Evolutionary conservation across 2,797 vertebrate genomes (phyloP), one percentile per base, ranked within the genome.

Genomic region (Pitangus sulphuratus): DNA sequence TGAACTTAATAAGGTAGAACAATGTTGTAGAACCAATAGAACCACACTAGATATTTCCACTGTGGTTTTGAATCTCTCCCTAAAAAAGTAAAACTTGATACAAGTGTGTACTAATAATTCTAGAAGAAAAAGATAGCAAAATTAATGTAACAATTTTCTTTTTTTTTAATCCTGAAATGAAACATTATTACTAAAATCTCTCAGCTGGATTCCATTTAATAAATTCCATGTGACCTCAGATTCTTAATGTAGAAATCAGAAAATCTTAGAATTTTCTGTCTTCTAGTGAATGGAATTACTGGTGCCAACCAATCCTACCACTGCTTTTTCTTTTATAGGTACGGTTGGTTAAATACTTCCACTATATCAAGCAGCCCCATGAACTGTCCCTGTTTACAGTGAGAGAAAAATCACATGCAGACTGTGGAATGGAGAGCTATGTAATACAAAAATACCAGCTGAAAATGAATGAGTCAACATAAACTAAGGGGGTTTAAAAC

Each of bases 1-100:
- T 94, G 56, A 48, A 50, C 17, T n/a, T 77, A 84, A 94, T 61
- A 82, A 68, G 37, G 51, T 31, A 42, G 60, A 85, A 93, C 71
- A 18, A 25, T 28, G 15, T 22, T 89, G 66, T 50, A 74, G 44
- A 45, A 84, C 12, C 70, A 24, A 80, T 71, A 92, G 11, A 92
- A n/a, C 8, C 39, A 91, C 5, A 16, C 25, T 12, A 58, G 48
- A 8, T 39, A 58, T 54, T 91, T 94, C 62, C 66, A 33, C 4
- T 16, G 12, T 15, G 22, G n/a, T 65, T 76, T 77, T 53, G n/a
- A 44, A 58, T 56, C 33, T 69, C 35, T 89, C 78, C 26, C 21
- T 45, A 57, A 25, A 11, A 44, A 86, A 69, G 14, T 2, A 50
- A 70, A 78, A 44, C 8, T 39, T 82, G 17, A 15, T 20, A n/a